A percentile compares a stretch with the other conserved stretches of the same genome.
phyloP scores from a whole-genome alignment of 2,888 invertebrate genomes.

The Sinelater perroti region DNA sequence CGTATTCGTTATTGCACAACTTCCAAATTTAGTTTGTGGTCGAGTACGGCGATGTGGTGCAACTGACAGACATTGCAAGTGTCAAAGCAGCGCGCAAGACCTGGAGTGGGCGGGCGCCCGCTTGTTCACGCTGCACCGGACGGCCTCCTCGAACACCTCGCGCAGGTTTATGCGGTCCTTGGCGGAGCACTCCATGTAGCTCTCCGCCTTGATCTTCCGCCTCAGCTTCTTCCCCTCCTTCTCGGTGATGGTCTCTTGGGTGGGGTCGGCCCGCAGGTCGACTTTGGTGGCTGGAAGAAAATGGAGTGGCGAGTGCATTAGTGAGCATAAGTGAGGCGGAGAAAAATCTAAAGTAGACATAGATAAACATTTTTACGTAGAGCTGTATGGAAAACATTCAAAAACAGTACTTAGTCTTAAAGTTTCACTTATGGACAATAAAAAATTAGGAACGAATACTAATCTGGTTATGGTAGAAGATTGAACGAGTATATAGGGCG shows the following conservation, averaged over 20 bases:
- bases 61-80: too few species aligned
- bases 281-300: slow-evolving; percentile 76
- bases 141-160: slow-evolving; percentile 56
- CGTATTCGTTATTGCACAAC: too few species aligned
- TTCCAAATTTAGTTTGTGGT: too few species aligned
- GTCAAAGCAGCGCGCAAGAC: slow-evolving; percentile 38
- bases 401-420: too few species aligned
- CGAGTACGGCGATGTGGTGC: too few species aligned
- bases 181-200: slow-evolving; percentile 59
- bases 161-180: slow-evolving; percentile 53
- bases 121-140: slow-evolving; percentile 47
- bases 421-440: too few species aligned
- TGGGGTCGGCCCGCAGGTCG: slow-evolving; percentile 71
- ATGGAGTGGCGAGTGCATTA: too few species aligned
- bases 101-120: slow-evolving; percentile 19
- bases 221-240: slow-evolving; percentile 83
- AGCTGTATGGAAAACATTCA: too few species aligned
- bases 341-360: too few species aligned
- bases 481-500: neutral
- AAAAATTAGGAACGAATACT: too few species aligned
- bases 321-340: too few species aligned
- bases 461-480: neutral
- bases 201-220: slow-evolving; percentile 61
- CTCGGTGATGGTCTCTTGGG: slow-evolving; percentile 69
- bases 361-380: too few species aligned